Base-by-base conservation (phyloP, 1,140 invertebrate genomes). In the Ylistrum balloti region DNA sequence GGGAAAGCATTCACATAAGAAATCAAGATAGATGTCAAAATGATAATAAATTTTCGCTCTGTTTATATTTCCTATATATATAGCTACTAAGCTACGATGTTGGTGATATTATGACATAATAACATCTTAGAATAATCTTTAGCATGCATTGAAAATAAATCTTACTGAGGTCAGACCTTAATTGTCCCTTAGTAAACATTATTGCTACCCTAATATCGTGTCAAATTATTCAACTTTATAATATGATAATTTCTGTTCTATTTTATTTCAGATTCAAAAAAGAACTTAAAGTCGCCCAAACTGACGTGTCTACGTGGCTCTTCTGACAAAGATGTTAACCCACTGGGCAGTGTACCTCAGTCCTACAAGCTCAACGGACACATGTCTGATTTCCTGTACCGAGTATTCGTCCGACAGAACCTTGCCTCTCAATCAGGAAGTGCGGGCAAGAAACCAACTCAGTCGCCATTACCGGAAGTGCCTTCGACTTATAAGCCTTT, bases 381-480 rank as follows among this genome's bases (percentile, higher is more conserved):
- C 28, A 74, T 74, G 56, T 74, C 56, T 7, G 56, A 74, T n/a
- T 74, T 74, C n/a, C 56, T 74, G 15, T 74, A 74, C n/a, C 22
- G 56, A 28, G 56, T 74, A n/a, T 74, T 74, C 56, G 56, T 74
- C 22, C 22, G 56, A 28, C 56, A 74, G n/a, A 74, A n/a, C n/a
- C 56, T 74, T 74, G 56, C 56, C 56, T 74, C 56, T 74, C 56
- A 74, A 74, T 28, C 56, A 74, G 56, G 56, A 28, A 74, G 56
- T 74, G 56, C 56, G 22, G 56, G 56, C 56, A 74, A 74, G n/a
- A 74, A 74, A 74, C 11, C 56, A n/a, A 74, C 56, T 7, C 56
- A 22, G 22, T 0, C 22, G 56, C 56, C 56, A 9, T 74, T 74
- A 74, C 56, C 56, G 56, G 56, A 74, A 74, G 56, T 74, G 5